phyloP scores from a whole-genome alignment of 2,113 vertebrate genomes.

The Phoxinus phoxinus region DNA sequence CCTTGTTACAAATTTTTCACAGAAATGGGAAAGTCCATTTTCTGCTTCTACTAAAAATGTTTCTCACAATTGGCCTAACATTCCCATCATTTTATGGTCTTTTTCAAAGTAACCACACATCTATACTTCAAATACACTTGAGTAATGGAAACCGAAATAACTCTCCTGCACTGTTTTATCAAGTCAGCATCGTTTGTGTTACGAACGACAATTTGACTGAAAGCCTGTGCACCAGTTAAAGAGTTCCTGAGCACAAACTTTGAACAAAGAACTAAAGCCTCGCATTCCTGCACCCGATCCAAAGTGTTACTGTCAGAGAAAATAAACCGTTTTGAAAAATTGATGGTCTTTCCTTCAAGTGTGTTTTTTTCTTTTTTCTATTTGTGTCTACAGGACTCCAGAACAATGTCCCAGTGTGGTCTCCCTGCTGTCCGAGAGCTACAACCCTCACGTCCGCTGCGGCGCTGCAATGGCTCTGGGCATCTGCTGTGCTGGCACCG shows the following conservation, averaged over 20 bases:
- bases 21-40: neutral
- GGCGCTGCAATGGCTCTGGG: constrained; percentile 97
- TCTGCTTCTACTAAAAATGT: too few species aligned
- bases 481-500: constrained; percentile 97
- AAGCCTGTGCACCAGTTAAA: neutral
- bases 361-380: neutral
- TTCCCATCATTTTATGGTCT: neutral
- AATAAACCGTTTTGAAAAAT: neutral
- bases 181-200: neutral
- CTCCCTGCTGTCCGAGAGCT: constrained; percentile 96
- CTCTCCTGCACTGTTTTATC: neutral
- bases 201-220: neutral
- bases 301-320: constrained; percentile 8
- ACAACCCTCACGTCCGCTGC: constrained; percentile 97
- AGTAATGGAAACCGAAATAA: neutral
- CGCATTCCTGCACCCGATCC: neutral
- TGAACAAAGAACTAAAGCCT: constrained; percentile 3
- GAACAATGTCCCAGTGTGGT: constrained; percentile 98
- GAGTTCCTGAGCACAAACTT: neutral
- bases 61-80: neutral
- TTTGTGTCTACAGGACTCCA: constrained; percentile 84
- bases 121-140: neutral
- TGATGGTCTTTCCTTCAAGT: neutral
- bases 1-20: neutral
- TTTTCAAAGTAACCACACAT: neutral